phyloP scores from a whole-genome alignment of 37 sponge, comb jelly and placozoan genomes.

The Mnemiopsis leidyi region DNA sequence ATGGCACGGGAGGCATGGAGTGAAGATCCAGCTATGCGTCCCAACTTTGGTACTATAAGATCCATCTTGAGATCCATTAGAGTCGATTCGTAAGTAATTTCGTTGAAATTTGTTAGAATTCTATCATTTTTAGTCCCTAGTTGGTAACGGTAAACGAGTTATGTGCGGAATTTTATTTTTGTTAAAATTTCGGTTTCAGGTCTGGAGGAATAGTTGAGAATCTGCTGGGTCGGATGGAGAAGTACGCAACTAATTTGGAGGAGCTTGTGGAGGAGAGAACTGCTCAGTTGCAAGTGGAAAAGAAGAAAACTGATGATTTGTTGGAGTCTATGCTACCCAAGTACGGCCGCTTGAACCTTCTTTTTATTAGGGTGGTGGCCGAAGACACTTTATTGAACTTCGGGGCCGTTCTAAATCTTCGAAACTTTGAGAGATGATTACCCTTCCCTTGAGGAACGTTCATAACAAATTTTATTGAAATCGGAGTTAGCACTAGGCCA shows the following conservation, averaged over 20 bases:
- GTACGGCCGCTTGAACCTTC: too few species aligned
- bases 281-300: slow-evolving; percentile 78
- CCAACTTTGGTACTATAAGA: background rate
- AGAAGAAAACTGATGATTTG: slow-evolving; percentile 78
- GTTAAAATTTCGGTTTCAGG: background rate
- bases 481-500: too few species aligned
- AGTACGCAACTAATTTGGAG: slow-evolving; percentile 61
- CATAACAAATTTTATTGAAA: too few species aligned
- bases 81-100: slow-evolving; percentile 1
- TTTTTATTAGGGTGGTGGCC: too few species aligned
- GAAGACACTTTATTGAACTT: too few species aligned
- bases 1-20: slow-evolving; percentile 20
- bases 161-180: too few species aligned
- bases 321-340: slow-evolving; percentile 78
- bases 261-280: slow-evolving; percentile 62
- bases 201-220: slow-evolving; percentile 42
- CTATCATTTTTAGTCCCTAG: too few species aligned
- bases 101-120: too few species aligned
- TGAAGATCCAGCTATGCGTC: background rate
- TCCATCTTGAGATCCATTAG: slow-evolving; percentile 32
- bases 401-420: too few species aligned
- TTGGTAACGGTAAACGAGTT: too few species aligned
- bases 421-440: too few species aligned
- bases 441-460: too few species aligned
- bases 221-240: slow-evolving; percentile 36